phyloP scores from a whole-genome alignment of 2,113 vertebrate genomes.

The Pipa parva region DNA sequence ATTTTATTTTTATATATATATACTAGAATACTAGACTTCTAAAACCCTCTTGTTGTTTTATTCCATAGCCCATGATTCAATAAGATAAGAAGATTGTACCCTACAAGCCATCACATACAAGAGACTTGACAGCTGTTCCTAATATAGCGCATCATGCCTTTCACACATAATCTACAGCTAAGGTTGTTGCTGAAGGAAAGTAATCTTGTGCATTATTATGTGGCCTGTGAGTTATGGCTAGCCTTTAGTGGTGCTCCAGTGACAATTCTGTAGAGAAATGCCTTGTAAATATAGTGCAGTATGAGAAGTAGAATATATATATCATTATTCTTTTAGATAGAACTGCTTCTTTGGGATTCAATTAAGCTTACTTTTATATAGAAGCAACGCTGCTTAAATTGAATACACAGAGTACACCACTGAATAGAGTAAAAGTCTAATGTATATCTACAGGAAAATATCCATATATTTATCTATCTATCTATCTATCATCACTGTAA shows the following conservation, averaged over 20 bases:
- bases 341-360: conserved; percentile 1
- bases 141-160: neutral
- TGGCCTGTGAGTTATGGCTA: conserved; percentile 42
- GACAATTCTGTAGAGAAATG: conserved; percentile 51
- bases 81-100: neutral
- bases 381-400: conserved; percentile 10
- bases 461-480: too few relatives aligned
- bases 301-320: conserved; percentile 49
- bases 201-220: conserved; percentile 40
- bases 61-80: neutral
- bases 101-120: neutral
- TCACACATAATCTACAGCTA: neutral
- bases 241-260: conserved; percentile 41
- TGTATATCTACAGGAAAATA: too few relatives aligned
- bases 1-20: neutral
- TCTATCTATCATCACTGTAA: too few relatives aligned
- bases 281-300: conserved; percentile 47
- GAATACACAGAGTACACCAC: conserved; percentile 1
- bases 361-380: conserved; percentile 15
- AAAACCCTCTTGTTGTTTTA: neutral
- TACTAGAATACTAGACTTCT: neutral
- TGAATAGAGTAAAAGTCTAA: too few relatives aligned
- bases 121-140: neutral
- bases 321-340: conserved; percentile 52
- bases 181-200: conserved; percentile 7